phyloP scores from a whole-genome alignment of 2,888 invertebrate genomes.

The Polymixis flavicincta region DNA sequence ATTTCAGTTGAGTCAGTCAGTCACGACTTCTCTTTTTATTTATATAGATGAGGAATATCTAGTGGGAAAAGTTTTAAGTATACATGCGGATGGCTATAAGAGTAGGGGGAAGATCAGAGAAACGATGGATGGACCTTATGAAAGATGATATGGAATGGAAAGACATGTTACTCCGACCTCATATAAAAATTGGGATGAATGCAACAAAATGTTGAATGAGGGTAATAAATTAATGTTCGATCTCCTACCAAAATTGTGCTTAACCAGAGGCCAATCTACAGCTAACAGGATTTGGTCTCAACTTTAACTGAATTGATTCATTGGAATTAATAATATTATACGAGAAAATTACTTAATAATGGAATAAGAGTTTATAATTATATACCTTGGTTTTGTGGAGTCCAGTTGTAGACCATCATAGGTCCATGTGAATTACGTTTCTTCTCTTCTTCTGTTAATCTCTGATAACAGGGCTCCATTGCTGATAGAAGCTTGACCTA shows the following conservation, averaged over 20 bases:
- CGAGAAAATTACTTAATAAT: not conserved
- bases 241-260: too few species aligned
- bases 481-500: slow-evolving; percentile 93
- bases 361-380: not conserved
- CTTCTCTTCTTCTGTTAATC: slow-evolving; percentile 93
- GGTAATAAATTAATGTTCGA: not conserved
- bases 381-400: slow-evolving; percentile 90
- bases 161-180: too few species aligned
- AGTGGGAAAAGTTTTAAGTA: too few species aligned
- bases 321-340: not conserved
- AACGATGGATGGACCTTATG: not conserved
- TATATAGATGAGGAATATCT: too few species aligned
- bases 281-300: not conserved
- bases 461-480: slow-evolving; percentile 92
- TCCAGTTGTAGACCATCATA: slow-evolving; percentile 95
- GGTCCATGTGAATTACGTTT: slow-evolving; percentile 96
- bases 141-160: not conserved
- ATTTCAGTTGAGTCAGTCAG: too few species aligned
- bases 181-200: not conserved
- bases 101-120: not conserved
- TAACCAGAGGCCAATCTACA: not conserved
- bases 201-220: not conserved
- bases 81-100: not conserved
- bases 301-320: not conserved
- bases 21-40: too few species aligned